These are phyloP conservation scores for Apotomis betuletana DNA, from an alignment of 2,888 invertebrate species.

Conservation along the genomic window DNA sequence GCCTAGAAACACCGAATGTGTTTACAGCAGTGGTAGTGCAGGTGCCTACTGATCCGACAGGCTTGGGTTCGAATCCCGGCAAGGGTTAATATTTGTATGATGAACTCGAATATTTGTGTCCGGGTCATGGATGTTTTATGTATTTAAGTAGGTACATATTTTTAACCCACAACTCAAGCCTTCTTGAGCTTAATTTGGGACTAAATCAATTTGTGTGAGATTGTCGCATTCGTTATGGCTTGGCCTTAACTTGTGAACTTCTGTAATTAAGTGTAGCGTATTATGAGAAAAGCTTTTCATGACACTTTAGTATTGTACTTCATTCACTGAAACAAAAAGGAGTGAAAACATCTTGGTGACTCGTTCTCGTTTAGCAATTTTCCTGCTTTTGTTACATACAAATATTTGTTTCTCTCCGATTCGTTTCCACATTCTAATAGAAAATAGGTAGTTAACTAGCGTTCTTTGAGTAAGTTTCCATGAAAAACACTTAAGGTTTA, in stretches of 20 bases:
- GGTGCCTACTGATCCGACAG: no score
- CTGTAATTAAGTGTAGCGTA: background rate
- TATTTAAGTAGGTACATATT: no score
- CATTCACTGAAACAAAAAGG: background rate
- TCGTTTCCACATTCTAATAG: background rate
- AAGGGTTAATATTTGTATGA: no score
- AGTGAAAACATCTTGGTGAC: background rate
- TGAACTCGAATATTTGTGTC: no score
- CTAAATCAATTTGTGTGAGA: no score
- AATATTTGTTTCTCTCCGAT: background rate
- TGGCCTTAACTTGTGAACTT: background rate
- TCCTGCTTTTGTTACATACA: background rate
- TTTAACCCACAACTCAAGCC: no score
- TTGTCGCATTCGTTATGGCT: no score
- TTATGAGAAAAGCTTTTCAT: slow-evolving; percentile 8
- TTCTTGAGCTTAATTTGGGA: no score
- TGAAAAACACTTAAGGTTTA: background rate
- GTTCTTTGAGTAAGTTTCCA: background rate
- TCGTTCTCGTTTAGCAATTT: background rate
- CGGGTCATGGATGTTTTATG: no score
- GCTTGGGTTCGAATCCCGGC: no score
- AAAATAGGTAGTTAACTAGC: background rate
- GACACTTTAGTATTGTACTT: background rate
- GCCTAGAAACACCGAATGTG: no score
- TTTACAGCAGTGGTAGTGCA: no score